These are phyloP conservation scores for Muscicapa comitata DNA, from an alignment of 2,797 vertebrate species.

Conservation along the genomic window DNA sequence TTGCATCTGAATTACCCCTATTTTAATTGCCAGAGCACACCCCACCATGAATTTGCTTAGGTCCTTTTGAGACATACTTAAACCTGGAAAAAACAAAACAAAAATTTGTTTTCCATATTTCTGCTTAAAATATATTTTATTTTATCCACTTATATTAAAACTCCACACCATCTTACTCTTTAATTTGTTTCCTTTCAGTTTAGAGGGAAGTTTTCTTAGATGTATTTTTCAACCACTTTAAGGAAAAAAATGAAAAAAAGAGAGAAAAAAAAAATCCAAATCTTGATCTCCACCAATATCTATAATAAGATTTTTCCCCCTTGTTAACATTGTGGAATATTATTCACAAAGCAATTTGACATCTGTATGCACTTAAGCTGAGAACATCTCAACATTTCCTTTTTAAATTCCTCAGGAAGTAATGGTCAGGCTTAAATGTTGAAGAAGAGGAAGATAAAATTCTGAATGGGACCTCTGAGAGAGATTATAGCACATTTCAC, in stretches of 20 bases:
- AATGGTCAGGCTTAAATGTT: constrained; percentile 5
- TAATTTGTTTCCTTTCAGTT: background rate
- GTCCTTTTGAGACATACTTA: background rate
- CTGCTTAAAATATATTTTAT: background rate
- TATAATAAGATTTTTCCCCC: background rate
- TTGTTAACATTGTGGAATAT: background rate
- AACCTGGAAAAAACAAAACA: too few relatives aligned
- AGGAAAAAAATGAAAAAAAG: background rate
- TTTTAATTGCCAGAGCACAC: background rate
- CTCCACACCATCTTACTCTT: background rate
- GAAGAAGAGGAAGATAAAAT: constrained; percentile 1
- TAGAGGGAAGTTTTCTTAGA: background rate
- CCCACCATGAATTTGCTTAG: background rate
- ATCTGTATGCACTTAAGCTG: background rate
- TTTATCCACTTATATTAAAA: background rate
- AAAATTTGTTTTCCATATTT: background rate
- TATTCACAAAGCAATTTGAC: background rate
- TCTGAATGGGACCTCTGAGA: background rate
- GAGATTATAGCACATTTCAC: background rate
- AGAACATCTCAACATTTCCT: background rate
- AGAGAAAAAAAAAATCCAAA: fast-evolving
- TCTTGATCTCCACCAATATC: background rate
- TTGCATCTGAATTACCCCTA: background rate
- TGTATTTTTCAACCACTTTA: background rate
- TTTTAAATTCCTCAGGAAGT: constrained; percentile 14